Evolutionary conservation across 2,113 vertebrate genomes (phyloP).

Genomic region (Malurus cyaneus): DNA sequence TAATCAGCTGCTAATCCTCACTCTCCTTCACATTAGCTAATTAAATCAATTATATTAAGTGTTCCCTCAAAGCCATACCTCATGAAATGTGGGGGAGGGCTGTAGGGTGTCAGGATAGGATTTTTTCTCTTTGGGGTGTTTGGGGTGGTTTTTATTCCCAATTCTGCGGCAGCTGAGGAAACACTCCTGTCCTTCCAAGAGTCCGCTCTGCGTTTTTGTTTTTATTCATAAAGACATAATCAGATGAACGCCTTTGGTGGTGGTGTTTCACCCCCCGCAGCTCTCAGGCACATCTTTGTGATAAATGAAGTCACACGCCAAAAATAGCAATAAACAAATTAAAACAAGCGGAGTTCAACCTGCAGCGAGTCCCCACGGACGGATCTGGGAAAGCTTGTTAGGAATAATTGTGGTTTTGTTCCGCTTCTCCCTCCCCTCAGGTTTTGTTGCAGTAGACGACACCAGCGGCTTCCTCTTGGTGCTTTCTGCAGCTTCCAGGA

Average conservation of each 20-base stretch:
- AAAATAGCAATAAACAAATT: slow-evolving; percentile 51
- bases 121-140: background rate
- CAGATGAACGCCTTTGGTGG: background rate
- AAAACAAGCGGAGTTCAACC: background rate
- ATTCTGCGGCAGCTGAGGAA: rapidly evolving
- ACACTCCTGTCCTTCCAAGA: background rate
- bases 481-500: background rate
- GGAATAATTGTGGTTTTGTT: background rate
- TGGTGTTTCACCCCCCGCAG: background rate
- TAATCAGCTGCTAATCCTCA: slow-evolving; percentile 56
- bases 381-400: background rate
- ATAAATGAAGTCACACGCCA: slow-evolving; percentile 36
- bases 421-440: background rate
- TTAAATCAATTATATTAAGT: slow-evolving; percentile 51
- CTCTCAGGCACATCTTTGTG: slow-evolving; percentile 19
- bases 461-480: background rate
- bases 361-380: background rate
- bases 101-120: background rate
- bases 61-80: background rate
- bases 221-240: background rate
- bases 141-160: background rate
- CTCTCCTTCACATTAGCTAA: slow-evolving; percentile 30
- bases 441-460: background rate
- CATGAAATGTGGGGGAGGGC: background rate
- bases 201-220: background rate